Conservation (phyloP, 92 coral and sea anemone species). For the Zoanthus solanderi region DNA sequence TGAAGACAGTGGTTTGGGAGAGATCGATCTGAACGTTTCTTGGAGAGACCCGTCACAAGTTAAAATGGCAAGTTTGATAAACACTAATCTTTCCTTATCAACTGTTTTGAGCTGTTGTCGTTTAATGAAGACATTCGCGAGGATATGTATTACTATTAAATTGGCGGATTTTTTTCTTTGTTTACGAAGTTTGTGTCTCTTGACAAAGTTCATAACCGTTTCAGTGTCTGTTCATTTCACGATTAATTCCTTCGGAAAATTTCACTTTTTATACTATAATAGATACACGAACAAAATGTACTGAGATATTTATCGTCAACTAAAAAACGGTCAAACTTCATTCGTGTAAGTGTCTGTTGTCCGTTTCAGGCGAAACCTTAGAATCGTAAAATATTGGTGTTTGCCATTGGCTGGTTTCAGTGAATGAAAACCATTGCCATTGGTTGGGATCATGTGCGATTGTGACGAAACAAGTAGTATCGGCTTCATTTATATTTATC, state of each 20-base stretch:
- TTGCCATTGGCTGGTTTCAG: neutral
- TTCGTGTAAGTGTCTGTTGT: neutral
- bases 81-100: neutral
- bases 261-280: neutral
- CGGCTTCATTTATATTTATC: neutral
- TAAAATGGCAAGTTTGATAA: constrained; percentile 48
- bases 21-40: constrained; percentile 53
- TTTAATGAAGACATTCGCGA: neutral
- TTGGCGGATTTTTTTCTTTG: neutral
- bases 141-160: neutral
- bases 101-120: neutral
- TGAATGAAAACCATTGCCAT: neutral
- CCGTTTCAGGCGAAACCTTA: neutral
- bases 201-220: neutral
- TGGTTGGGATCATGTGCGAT: neutral
- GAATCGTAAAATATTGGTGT: neutral
- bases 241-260: neutral
- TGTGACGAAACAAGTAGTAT: neutral
- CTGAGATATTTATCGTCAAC: neutral
- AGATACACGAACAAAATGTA: neutral
- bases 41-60: constrained; percentile 55
- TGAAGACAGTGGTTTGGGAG: constrained; percentile 76
- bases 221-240: neutral
- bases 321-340: neutral
- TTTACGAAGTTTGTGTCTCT: neutral